These are phyloP conservation scores for Hafferia zeledoni DNA, from an alignment of 2,797 vertebrate species.

Conservation along the genomic window DNA sequence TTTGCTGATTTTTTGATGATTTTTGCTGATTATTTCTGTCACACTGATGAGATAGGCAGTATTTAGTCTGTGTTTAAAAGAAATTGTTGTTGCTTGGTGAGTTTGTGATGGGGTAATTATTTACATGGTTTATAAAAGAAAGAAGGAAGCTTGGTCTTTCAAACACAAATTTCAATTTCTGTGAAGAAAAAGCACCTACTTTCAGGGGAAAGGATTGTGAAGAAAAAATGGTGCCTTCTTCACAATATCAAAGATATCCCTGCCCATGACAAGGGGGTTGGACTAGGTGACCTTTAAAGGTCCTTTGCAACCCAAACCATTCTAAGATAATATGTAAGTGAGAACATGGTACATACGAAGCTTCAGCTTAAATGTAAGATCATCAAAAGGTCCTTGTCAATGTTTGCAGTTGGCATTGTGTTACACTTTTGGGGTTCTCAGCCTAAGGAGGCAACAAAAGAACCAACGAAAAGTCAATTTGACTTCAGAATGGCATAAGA, in stretches of 20 bases:
- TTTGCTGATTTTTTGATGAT: neutral
- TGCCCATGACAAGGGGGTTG: neutral
- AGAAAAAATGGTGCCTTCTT: neutral
- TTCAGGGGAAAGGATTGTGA: neutral
- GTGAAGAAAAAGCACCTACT: neutral
- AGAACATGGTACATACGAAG: neutral
- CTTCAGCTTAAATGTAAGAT: neutral
- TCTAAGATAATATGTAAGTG: neutral
- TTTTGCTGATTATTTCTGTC: neutral
- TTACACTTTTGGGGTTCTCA: neutral
- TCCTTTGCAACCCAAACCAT: neutral
- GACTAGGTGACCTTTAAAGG: neutral
- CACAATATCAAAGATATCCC: neutral
- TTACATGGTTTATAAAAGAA: neutral
- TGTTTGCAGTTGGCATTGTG: neutral
- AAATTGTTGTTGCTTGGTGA: neutral
- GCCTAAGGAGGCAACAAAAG: neutral
- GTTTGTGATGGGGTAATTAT: neutral
- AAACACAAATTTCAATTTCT: neutral
- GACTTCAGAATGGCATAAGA: neutral
- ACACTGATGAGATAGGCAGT: neutral
- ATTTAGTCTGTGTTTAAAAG: neutral
- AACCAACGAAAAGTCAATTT: neutral
- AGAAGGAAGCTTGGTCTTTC: neutral
- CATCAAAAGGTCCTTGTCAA: neutral